phyloP scores from a whole-genome alignment of 2,797 vertebrate genomes.

The Sylvilagus floridanus region DNA sequence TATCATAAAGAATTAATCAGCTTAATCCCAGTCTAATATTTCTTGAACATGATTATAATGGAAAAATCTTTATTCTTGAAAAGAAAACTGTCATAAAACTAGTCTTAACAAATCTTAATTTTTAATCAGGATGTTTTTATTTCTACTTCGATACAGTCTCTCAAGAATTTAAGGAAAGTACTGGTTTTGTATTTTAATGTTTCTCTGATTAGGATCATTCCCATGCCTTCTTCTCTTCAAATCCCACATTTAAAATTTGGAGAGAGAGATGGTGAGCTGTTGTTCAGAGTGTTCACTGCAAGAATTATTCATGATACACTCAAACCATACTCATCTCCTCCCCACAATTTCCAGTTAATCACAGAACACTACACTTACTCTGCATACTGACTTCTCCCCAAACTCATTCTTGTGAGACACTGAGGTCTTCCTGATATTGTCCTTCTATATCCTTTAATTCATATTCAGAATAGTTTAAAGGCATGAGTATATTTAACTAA shows the following conservation, averaged over 20 bases:
- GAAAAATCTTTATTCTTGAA: constrained; percentile 66
- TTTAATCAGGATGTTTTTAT: background rate
- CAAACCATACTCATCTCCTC: background rate
- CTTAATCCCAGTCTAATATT: constrained; percentile 64
- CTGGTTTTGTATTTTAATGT: background rate
- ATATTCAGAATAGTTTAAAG: background rate
- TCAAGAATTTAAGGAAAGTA: background rate
- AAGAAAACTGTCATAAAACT: constrained; percentile 49
- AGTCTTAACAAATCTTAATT: background rate
- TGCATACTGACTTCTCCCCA: background rate
- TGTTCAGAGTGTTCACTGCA: background rate
- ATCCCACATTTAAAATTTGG: constrained; percentile 14
- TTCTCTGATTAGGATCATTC: background rate
- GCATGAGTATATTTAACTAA: background rate
- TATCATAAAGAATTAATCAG: constrained; percentile 61
- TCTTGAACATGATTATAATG: constrained; percentile 49
- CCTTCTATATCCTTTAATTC: background rate
- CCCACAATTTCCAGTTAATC: background rate
- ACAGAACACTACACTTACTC: rapidly evolving
- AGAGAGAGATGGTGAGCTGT: background rate
- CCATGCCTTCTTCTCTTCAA: background rate
- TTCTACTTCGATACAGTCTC: background rate
- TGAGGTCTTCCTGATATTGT: background rate
- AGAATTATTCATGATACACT: background rate
- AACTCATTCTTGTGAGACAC: background rate